Conservation (phyloP, 2,797 vertebrate genomes). For the Rhadinocentrus ornatus region DNA sequence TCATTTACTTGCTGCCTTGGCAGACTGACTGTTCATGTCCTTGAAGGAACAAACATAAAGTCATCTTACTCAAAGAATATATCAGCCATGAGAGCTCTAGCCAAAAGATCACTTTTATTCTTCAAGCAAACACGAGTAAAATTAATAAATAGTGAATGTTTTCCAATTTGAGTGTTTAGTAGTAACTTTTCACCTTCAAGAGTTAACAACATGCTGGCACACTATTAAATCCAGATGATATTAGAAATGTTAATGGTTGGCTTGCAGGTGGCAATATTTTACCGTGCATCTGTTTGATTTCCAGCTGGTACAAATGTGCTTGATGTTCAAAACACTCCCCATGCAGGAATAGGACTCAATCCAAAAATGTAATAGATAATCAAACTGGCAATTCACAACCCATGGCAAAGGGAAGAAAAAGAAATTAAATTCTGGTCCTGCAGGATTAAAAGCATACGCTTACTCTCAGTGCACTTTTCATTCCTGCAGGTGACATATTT, state of each 20-base stretch:
- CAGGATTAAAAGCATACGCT: conserved; percentile 31
- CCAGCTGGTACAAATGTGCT: conserved; percentile 16
- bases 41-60: background rate
- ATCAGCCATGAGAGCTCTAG: background rate
- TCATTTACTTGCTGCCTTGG: background rate
- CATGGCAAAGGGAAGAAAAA: conserved; percentile 29
- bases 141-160: background rate
- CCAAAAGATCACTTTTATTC: background rate
- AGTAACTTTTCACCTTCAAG: background rate
- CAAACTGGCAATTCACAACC: conserved; percentile 33
- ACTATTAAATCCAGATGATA: background rate
- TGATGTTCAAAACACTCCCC: conserved; percentile 54
- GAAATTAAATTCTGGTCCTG: conserved; percentile 55
- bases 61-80: background rate
- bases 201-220: background rate
- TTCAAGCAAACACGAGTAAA: background rate
- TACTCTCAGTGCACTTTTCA: conserved; percentile 33
- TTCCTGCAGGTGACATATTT: conserved; percentile 32
- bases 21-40: background rate
- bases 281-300: conserved; percentile 46
- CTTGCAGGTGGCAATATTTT: conserved; percentile 20
- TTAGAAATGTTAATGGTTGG: conserved; percentile 33
- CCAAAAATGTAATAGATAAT: conserved; percentile 46
- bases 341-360: conserved; percentile 33
- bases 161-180: background rate